Evolutionary conservation across 2,888 invertebrate species (phyloP), one percentile per base, ranked within the genome.

Genomic region (Macrosiphum euphorbiae): DNA sequence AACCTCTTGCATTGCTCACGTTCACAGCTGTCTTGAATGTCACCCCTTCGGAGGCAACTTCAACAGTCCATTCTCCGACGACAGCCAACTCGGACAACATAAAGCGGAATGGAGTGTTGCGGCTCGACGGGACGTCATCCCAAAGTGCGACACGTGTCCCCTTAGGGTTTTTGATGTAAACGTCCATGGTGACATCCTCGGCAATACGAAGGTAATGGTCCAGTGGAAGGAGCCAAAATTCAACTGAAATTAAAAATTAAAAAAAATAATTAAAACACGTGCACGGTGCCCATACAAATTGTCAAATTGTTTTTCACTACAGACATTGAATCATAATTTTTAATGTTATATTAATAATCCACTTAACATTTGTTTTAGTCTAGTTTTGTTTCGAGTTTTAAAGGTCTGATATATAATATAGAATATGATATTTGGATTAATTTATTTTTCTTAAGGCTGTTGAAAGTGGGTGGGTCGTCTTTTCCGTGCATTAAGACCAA

Each of bases 141-240:
- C 97, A 97, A 88, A 97, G 96, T 20, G 97, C 97, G 1, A 97
- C 97, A 95, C 97, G 97, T 0, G 97, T 97, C 16, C 97, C 97
- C 55, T 96, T 96, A 0, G 97, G 97, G 95, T 97, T 97, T 94
- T 96, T 96, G 0, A 97, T 96, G 61, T 97, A 97, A 1, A 97
- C 96, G 94, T 96, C 96, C 0, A 97, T 97, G 88, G 97, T 96
- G 88, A 97, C 96, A 24, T 96, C 96, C 13, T 96, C 96, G 3
- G 97, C 97, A 90, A 97, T 96, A 89, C 97, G 96, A 90, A 97
- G 95, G 95, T 97, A 97, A 95, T 97, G 97, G 95, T 97, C 97
- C 94, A 97, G 95, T 0, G 97, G 97, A 95, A 97, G 95, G 50
- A 97, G 96, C 97, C 97, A 97, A 95, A 97, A 97, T 0, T 97